Base-by-base conservation (phyloP, 2,113 vertebrate genomes). In the Pavo muticus region DNA sequence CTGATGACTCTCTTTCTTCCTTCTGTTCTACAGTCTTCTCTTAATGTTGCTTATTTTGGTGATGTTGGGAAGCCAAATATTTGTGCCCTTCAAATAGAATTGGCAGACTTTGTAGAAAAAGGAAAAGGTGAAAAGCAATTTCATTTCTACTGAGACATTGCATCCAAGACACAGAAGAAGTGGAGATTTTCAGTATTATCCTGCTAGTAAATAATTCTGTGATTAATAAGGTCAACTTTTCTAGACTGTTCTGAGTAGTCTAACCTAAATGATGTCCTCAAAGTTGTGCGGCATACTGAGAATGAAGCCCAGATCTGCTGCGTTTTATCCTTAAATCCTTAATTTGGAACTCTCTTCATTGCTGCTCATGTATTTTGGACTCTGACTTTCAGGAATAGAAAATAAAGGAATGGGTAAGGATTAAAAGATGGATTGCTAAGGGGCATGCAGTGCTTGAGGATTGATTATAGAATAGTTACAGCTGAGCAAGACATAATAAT, bases 111-210 rank as follows among this genome's bases (percentile, higher is more conserved):
- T 67, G 69, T 57, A 32, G 52, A 30, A 71, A 35, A 35, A 56
- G 11, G 35, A 64, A 20, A 59, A 67, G 16, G 14, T 60, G 54
- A 42, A 80, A 61, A 59, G 3, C 9, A 0, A 0, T 27, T 74
- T 60, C 54, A 6, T 68, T 87, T 68, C 35, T 4, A 20, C 7
- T 75, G 48, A 59, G 0, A 3, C 2, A 0, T 29, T 61, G 42
- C 19, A 75, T 23, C 21, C 16, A 50, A 70, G 21, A 17, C 69
- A 57, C 18, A 75, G 1, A 15, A 37, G 18, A 56, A 45, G 4
- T 14, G 48, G 44, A 1, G 64, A 3, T 35, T 32, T 70, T 74
- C 60, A 47, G 13, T 50, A 9, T 47, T 70, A 19, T 40, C 19
- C 9, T 45, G 29, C 52, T 16, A 59, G 48, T 79, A 59, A 87